These are phyloP conservation scores for Anolis apletophallus DNA, from an alignment of 2,797 vertebrate species.

Conservation along the genomic window DNA sequence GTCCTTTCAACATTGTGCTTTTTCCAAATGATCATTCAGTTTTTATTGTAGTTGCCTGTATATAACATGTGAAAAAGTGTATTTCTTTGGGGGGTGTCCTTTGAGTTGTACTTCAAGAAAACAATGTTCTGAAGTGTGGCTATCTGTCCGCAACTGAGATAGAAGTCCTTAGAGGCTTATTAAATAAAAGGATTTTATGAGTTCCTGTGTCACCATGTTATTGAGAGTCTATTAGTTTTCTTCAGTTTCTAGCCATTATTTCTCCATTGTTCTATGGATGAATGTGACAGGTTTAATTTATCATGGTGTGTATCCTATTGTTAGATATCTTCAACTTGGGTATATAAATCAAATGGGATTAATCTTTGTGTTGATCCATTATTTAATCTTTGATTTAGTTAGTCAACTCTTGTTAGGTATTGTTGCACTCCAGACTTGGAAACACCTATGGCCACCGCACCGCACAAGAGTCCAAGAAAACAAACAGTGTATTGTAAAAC, in stretches of 20 bases:
- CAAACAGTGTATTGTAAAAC: no score
- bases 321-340: no score
- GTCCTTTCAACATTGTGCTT: not conserved
- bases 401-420: no score
- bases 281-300: conserved; percentile 3
- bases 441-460: no score
- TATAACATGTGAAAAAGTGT: not conserved
- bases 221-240: not conserved
- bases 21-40: not conserved
- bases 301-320: no score
- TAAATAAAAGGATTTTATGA: not conserved
- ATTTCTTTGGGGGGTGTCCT: not conserved
- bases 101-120: no score
- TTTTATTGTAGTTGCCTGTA: not conserved
- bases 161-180: not conserved
- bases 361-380: no score
- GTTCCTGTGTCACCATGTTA: not conserved
- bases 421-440: no score
- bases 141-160: not conserved
- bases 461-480: no score
- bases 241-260: conserved; percentile 3
- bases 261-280: conserved; percentile 1
- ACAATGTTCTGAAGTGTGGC: no score
- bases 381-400: no score
- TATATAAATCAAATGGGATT: no score